Evolutionary conservation across 2,113 vertebrate genomes (phyloP).

Genomic region (Eleginops maclovinus): DNA sequence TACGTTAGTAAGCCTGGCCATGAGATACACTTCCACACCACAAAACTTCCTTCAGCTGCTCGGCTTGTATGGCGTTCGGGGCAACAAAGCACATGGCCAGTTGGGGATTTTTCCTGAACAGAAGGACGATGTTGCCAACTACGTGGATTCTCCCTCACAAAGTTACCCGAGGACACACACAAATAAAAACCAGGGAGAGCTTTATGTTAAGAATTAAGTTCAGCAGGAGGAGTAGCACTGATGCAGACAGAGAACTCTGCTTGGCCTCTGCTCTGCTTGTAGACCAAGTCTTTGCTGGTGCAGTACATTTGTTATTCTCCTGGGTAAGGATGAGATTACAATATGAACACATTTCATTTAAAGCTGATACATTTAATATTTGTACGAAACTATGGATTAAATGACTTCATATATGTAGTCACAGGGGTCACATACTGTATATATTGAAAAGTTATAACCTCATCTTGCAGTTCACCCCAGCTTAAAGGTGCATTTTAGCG

Average conservation of each 20-base stretch:
- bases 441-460: no score
- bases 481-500: not conserved
- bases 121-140: constrained; percentile 37
- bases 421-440: no score
- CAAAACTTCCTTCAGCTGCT: constrained; percentile 53
- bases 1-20: constrained; percentile 47
- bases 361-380: not conserved
- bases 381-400: not conserved
- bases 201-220: constrained; percentile 36
- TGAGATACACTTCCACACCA: constrained; percentile 51
- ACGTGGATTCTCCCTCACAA: constrained; percentile 45
- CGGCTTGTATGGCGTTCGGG: constrained; percentile 38
- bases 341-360: not conserved
- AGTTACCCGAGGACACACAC: constrained; percentile 59
- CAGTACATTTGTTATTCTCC: not conserved
- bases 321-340: not conserved
- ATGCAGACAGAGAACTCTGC: constrained; percentile 23
- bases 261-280: not conserved
- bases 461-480: not conserved
- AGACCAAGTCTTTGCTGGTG: not conserved
- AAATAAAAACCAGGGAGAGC: not conserved
- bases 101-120: constrained; percentile 52
- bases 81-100: constrained; percentile 55
- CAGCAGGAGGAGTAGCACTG: constrained; percentile 32
- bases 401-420: not conserved